Evolutionary conservation across 2,888 invertebrate genomes (phyloP).

Genomic region (Drosophila pseudotalamancana): DNA sequence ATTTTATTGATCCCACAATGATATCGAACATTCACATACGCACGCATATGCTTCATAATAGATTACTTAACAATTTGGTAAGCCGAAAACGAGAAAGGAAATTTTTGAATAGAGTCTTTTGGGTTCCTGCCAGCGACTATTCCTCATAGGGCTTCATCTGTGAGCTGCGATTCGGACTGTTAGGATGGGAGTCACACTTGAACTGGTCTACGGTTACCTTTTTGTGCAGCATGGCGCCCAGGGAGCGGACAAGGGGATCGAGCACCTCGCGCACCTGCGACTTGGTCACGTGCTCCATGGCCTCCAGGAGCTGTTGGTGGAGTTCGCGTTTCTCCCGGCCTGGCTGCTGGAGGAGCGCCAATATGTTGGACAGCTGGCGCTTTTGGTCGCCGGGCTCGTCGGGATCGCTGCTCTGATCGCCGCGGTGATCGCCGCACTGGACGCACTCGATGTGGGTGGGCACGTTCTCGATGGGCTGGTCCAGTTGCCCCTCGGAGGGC

Average conservation of each 20-base stretch:
- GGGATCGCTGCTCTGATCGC: constrained; percentile 30
- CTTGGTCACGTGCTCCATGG: constrained; percentile 76
- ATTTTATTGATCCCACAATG: constrained; percentile 7
- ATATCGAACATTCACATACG: background rate
- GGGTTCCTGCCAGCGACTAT: background rate
- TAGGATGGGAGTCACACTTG: too few relatives aligned
- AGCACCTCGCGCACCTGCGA: constrained; percentile 72
- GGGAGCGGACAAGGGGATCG: constrained; percentile 68
- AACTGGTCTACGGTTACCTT: constrained; percentile 25
- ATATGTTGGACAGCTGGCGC: constrained; percentile 17
- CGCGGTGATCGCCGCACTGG: constrained; percentile 33
- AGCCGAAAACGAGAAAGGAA: constrained; percentile 19
- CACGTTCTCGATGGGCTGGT: constrained; percentile 31
- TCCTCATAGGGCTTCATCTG: constrained; percentile 5
- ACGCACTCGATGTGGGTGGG: constrained; percentile 55
- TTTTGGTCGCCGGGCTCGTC: constrained; percentile 2
- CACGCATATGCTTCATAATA: background rate
- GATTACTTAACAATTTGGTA: constrained; percentile 36
- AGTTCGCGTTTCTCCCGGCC: constrained; percentile 31
- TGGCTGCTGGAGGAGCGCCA: constrained; percentile 31
- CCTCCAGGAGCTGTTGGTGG: constrained; percentile 65
- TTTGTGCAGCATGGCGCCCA: constrained; percentile 54
- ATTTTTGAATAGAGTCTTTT: background rate
- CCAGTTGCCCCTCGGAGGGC: constrained; percentile 1
- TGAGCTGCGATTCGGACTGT: background rate